phyloP scores from a whole-genome alignment of 2,113 vertebrate genomes.

The Thermophis baileyi region DNA sequence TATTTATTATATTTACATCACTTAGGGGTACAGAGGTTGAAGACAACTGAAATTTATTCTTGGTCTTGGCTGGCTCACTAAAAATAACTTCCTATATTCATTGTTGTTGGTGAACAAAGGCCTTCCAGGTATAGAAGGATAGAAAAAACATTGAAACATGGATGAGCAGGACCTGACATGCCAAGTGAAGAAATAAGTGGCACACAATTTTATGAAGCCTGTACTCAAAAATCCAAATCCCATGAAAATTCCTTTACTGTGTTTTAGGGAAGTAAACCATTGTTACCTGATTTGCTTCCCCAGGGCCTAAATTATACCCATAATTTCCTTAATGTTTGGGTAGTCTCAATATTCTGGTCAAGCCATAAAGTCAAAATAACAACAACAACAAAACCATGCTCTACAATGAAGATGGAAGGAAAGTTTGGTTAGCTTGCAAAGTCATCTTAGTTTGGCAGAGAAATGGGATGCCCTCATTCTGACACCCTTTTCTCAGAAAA shows the following conservation, averaged over 20 bases:
- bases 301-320: background rate
- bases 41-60: background rate
- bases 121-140: background rate
- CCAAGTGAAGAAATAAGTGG: background rate
- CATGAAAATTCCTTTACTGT: background rate
- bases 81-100: background rate
- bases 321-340: background rate
- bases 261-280: background rate
- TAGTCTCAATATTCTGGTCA: background rate
- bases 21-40: background rate
- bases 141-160: background rate
- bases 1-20: background rate
- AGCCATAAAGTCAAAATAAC: background rate
- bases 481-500: background rate
- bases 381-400: background rate
- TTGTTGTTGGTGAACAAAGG: background rate
- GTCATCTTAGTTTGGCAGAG: background rate
- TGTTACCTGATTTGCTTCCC: background rate
- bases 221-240: background rate
- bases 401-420: background rate
- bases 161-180: background rate
- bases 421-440: background rate
- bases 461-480: background rate
- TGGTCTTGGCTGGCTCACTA: background rate
- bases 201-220: background rate